Evolutionary conservation across 2,113 vertebrate species (phyloP), one percentile per base, ranked within the genome.

Genomic region (Oryzias javanicus): DNA sequence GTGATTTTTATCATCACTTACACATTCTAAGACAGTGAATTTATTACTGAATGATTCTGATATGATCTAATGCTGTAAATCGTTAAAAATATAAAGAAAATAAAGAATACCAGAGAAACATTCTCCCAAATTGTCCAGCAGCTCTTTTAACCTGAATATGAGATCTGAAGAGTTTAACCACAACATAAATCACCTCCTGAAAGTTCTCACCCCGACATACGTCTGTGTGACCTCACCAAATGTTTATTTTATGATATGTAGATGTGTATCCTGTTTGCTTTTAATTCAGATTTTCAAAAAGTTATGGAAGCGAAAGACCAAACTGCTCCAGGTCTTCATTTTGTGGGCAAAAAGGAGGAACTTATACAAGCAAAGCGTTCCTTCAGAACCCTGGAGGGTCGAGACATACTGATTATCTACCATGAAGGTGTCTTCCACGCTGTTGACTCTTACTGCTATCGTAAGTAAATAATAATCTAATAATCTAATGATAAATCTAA

Each of bases 371-470:
- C 86, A 0, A 84, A 72, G 74, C 91, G 91, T 70, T 76, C 80
- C 29, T 91, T 87, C 61, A 88, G 89, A 68, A 92, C 90, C 52
- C 49, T 96, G 7, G 77, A 90, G 2, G 93, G 88, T 8, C 94
- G 94, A 79, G 93, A 96, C 78, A 46, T 97, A 16, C 88, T 96
- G 40, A 72, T 98, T 80, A 90, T 98, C 83, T 84, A 92, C 77
- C 92, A 95, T 5, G 70, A 88, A 49, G 93, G 86, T 64, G 83
- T 72, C 60, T 94, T 95, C 67, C 91, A 96, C 22, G 96, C 95
- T 50, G 55, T 98, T 82, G 97, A 98, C 60, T 92, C 91, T 46
- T 94, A 93, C 62, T 98, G 97, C 79, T 96, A 98, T 74, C 96
- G 95, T 98, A 89, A 97, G 96, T n/a, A n/a, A n/a, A n/a, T n/a